A percentile compares a stretch with the other conserved stretches of the same genome.
phyloP scores from a whole-genome alignment of 2,113 vertebrate genomes.

The Muscicapa adusta region DNA sequence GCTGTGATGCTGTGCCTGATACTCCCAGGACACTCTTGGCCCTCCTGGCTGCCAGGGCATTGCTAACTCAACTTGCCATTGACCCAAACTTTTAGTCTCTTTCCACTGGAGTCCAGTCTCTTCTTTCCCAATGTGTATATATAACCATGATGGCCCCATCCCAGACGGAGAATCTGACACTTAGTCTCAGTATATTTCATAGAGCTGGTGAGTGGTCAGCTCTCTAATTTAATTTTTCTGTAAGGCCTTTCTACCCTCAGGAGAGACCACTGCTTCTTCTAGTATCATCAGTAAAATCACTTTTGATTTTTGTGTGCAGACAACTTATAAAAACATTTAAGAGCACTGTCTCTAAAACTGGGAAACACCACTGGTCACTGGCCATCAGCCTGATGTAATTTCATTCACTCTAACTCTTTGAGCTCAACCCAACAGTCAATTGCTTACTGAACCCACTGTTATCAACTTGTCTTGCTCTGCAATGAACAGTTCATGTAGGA shows the following conservation, averaged over 20 bases:
- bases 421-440: background rate
- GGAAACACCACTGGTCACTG: background rate
- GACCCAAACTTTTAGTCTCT: background rate
- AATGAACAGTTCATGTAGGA: background rate
- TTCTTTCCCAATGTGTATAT: background rate
- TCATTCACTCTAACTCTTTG: background rate
- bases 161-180: background rate
- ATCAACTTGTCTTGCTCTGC: background rate
- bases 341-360: background rate
- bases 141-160: background rate
- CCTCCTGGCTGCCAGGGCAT: background rate
- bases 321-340: background rate
- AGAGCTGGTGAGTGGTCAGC: background rate
- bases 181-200: background rate
- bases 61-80: background rate
- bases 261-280: background rate
- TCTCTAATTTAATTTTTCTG: background rate
- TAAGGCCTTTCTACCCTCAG: background rate
- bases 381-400: background rate
- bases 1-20: background rate
- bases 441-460: background rate
- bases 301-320: background rate
- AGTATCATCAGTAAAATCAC: background rate
- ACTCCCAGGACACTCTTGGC: fast-evolving
- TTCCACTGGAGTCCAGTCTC: background rate